phyloP scores from a whole-genome alignment of 1,140 invertebrate genomes.

The Aphelinus certus region DNA sequence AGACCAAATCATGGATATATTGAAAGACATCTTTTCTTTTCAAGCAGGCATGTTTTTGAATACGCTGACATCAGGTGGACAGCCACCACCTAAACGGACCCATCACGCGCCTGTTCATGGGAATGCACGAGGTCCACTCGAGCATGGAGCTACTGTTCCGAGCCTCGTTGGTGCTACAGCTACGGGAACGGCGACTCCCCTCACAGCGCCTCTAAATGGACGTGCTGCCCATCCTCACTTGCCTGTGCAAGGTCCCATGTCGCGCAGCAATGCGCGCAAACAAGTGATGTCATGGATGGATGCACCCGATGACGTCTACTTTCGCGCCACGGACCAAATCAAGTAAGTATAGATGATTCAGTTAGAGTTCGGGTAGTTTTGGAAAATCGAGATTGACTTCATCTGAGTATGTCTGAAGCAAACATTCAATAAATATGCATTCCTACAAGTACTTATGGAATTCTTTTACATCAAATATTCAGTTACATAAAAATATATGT shows the following conservation, averaged over 20 bases:
- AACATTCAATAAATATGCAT: too few species aligned
- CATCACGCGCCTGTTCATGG: conserved; percentile 65
- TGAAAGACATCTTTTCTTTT: too few species aligned
- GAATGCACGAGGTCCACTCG: conserved; percentile 56
- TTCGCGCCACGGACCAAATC: conserved; percentile 87
- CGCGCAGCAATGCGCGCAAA: conserved; percentile 76
- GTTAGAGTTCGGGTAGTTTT: too few species aligned
- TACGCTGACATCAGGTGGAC: conserved; percentile 68
- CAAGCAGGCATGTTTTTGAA: too few species aligned
- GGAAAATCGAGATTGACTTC: too few species aligned
- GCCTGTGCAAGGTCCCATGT: conserved; percentile 63
- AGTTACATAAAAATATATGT: conserved; percentile 3
- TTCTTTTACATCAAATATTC: neutral
- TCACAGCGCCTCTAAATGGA: conserved; percentile 59
- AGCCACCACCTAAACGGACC: conserved; percentile 76
- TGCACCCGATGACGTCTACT: conserved; percentile 96
- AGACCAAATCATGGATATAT: too few species aligned
- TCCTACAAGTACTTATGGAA: too few species aligned
- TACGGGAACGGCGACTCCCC: conserved; percentile 45
- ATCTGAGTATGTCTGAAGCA: too few species aligned
- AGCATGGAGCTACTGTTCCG: neutral
- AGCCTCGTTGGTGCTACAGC: conserved; percentile 17
- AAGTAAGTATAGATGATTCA: conserved; percentile 74
- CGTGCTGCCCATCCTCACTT: conserved; percentile 58
- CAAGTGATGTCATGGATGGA: conserved; percentile 98